phyloP scores from a whole-genome alignment of 1,140 invertebrate genomes.

The Sitobion miscanthi region DNA sequence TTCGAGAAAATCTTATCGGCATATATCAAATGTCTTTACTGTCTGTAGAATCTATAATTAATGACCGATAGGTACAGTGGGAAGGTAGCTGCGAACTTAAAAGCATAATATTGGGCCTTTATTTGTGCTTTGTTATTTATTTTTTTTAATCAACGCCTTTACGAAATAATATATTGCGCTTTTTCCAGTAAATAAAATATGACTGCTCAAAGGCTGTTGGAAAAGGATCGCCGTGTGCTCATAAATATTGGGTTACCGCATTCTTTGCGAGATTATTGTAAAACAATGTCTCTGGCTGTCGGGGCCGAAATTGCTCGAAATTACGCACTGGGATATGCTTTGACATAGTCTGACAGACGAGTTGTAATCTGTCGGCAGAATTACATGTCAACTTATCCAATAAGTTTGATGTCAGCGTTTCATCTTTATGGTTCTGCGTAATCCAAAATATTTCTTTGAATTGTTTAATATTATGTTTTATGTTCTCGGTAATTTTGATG shows the following conservation, averaged over 20 bases:
- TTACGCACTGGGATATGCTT: not conserved
- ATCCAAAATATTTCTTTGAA: slow-evolving; percentile 2
- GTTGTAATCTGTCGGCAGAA: slow-evolving; percentile 1
- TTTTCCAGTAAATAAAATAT: slow-evolving; percentile 6
- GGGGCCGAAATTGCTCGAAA: not conserved
- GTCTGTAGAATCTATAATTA: not conserved
- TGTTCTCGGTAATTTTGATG: not conserved
- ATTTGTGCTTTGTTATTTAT: not conserved
- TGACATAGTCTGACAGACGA: slow-evolving; percentile 1
- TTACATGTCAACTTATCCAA: not conserved
- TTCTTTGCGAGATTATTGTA: not conserved
- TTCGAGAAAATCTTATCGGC: slow-evolving; percentile 7
- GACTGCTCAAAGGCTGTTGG: not conserved
- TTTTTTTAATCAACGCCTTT: not conserved
- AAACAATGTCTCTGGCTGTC: slow-evolving; percentile 19
- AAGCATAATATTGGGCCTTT: not conserved
- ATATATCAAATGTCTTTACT: slow-evolving; percentile 37
- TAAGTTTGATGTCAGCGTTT: slow-evolving; percentile 3
- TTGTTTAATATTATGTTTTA: not conserved
- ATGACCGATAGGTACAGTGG: not conserved
- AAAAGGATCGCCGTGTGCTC: not conserved
- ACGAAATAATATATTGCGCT: not conserved
- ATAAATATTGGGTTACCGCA: not conserved
- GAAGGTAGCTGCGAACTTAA: not conserved
- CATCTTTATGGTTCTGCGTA: not conserved